These are phyloP conservation scores for Cantharis nigra DNA, from an alignment of 2,888 invertebrate species.

Conservation along the genomic window DNA sequence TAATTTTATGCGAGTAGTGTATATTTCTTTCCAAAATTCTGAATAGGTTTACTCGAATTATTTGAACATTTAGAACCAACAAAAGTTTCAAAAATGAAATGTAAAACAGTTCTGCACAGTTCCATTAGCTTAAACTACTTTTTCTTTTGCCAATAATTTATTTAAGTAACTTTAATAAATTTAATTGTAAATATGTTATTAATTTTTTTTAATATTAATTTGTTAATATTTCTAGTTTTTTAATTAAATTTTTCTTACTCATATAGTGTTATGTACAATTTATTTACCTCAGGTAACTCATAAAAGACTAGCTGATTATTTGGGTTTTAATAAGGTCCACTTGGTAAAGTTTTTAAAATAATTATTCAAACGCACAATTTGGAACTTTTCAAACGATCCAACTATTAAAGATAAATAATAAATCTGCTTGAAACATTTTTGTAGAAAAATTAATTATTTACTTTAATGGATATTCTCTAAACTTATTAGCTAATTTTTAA, in stretches of 20 bases:
- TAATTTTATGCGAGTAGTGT: too few species aligned
- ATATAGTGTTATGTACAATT: neutral
- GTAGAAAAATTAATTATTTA: too few species aligned
- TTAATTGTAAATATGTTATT: neutral
- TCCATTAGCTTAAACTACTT: neutral
- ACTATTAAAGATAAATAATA: too few species aligned
- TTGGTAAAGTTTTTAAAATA: too few species aligned
- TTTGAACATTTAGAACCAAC: neutral
- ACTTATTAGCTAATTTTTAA: neutral
- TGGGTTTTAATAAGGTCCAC: too few species aligned
- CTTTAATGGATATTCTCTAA: too few species aligned
- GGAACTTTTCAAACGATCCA: too few species aligned
- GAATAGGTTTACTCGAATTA: too few species aligned
- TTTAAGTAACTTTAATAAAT: neutral
- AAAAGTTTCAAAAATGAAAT: neutral
- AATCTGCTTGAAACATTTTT: too few species aligned
- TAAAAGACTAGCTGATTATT: too few species aligned
- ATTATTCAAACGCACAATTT: too few species aligned
- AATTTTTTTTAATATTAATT: neutral
- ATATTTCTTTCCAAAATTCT: too few species aligned
- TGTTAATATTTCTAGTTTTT: neutral
- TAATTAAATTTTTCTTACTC: neutral
- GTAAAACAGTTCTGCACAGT: neutral
- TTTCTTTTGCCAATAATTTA: neutral
- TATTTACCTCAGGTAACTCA: neutral